Evolutionary conservation across 2,113 vertebrate species (phyloP).

Genomic region (Clarias magur): DNA sequence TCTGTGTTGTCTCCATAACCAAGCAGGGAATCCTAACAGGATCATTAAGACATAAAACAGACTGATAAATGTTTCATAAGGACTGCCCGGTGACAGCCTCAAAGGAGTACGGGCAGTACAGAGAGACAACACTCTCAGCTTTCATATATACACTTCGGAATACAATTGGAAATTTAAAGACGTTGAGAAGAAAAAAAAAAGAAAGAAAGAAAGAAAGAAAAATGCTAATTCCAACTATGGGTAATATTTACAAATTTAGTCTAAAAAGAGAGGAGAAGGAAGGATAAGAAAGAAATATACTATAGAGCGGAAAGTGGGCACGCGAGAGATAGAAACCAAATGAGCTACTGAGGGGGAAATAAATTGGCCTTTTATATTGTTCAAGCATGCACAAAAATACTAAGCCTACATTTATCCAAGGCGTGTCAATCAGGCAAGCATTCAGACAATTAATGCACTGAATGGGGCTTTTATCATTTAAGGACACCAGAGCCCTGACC

Average conservation of each 20-base stretch:
- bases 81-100: constrained; percentile 73
- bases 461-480: constrained; percentile 78
- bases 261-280: constrained; percentile 55
- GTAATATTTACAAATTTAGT: constrained; percentile 80
- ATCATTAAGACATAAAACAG: constrained; percentile 79
- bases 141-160: constrained; percentile 72
- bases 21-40: constrained; percentile 74
- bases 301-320: constrained; percentile 47
- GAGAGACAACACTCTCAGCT: constrained; percentile 55
- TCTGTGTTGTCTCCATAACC: constrained; percentile 66
- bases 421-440: constrained; percentile 75
- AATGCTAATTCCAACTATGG: constrained; percentile 71
- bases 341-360: constrained; percentile 70
- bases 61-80: constrained; percentile 80
- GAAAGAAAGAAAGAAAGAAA: constrained; percentile 47
- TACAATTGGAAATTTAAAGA: constrained; percentile 75
- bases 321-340: constrained; percentile 65
- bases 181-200: constrained; percentile 57
- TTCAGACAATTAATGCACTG: constrained; percentile 77
- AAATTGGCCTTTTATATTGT: constrained; percentile 79
- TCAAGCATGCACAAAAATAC: constrained; percentile 77
- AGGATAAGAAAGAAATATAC: constrained; percentile 53
- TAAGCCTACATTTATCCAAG: constrained; percentile 78
- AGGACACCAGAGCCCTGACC: constrained; percentile 78
- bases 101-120: constrained; percentile 68